A percentile compares a stretch with the other conserved stretches of the same genome.
phyloP scores from a whole-genome alignment of 2,113 vertebrate genomes.

The Lophochroa leadbeateri region DNA sequence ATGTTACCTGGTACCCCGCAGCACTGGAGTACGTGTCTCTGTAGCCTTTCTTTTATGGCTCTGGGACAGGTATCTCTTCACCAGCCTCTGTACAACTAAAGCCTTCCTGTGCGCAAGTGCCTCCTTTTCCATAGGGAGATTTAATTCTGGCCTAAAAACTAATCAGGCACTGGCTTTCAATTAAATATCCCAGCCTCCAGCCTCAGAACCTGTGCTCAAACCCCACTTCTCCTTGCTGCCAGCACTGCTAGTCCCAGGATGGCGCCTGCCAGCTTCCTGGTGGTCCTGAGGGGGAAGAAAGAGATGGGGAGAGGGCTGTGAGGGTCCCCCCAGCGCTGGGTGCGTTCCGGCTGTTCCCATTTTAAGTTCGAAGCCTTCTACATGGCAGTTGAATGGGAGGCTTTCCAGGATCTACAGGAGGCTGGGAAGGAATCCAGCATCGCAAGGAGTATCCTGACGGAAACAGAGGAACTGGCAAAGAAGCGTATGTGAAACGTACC shows the following conservation, averaged over 20 bases:
- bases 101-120: neutral
- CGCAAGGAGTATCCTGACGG: constrained; percentile 18
- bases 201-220: neutral
- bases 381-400: constrained; percentile 51
- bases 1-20: neutral
- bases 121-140: neutral
- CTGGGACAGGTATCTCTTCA: neutral
- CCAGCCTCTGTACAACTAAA: neutral
- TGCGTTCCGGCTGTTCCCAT: neutral
- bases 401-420: constrained; percentile 63
- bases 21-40: neutral
- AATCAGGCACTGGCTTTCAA: neutral
- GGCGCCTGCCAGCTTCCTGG: neutral
- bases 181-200: neutral
- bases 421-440: constrained; percentile 59
- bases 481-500: neutral
- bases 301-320: neutral
- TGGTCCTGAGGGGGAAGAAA: neutral
- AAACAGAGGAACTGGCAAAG: constrained; percentile 49
- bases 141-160: neutral
- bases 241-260: neutral
- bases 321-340: neutral
- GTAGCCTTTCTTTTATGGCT: neutral
- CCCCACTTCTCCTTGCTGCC: neutral
- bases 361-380: constrained; percentile 55